Percentiles rank a stretch among this genome's conserved stretches.
These are phyloP conservation scores for Archaeoteleia sp. DNA, from an alignment of 2,888 invertebrate species.

Conservation along the genomic window DNA sequence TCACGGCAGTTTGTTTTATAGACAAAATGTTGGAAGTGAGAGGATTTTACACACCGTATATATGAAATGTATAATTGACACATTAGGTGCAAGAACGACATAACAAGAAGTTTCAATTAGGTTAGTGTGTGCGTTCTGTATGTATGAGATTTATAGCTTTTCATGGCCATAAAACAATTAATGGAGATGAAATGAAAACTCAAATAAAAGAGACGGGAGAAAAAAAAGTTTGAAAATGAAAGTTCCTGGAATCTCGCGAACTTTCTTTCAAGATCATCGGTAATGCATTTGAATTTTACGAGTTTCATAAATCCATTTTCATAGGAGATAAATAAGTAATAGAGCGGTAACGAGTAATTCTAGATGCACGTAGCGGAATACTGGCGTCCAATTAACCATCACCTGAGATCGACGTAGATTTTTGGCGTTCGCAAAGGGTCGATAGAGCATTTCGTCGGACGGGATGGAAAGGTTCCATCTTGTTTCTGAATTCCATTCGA, in stretches of 20 bases:
- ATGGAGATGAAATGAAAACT: conserved; percentile 38
- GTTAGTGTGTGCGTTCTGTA: conserved; percentile 42
- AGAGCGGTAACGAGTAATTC: conserved; percentile 12
- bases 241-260: conserved; percentile 1
- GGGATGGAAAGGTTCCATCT: neutral
- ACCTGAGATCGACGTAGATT: conserved; percentile 2
- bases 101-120: conserved; percentile 49
- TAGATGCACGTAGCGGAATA: conserved; percentile 13
- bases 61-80: conserved; percentile 47
- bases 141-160: conserved; percentile 37
- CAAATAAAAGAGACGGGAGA: neutral
- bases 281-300: conserved; percentile 27
- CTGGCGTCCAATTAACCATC: conserved; percentile 24
- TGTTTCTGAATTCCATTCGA: conserved; percentile 13
- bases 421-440: neutral
- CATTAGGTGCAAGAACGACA: conserved; percentile 38
- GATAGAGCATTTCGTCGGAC: neutral
- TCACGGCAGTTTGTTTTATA: too few species aligned
- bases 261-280: conserved; percentile 13
- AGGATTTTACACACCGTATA: conserved; percentile 28
- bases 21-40: neutral
- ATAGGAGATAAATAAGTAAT: conserved; percentile 39
- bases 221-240: conserved; percentile 19
- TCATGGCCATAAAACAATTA: conserved; percentile 45
- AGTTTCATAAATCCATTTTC: conserved; percentile 26